Evolutionary conservation across 2,888 invertebrate genomes (phyloP).

Genomic region (Dryomyza anilis): DNA sequence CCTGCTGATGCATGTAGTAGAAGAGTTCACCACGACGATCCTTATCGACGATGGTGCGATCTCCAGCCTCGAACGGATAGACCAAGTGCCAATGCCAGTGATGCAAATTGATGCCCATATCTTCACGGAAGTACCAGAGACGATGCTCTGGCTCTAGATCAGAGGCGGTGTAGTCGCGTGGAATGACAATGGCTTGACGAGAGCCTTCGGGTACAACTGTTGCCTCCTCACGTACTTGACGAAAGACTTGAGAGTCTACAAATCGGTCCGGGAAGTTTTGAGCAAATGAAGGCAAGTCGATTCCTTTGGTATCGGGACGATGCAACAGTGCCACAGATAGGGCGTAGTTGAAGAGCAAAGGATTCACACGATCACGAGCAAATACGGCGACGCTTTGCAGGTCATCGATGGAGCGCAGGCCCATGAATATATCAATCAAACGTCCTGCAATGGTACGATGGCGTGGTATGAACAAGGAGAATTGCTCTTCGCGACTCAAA

Average conservation of each 20-base stretch:
- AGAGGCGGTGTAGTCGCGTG: conserved; percentile 76
- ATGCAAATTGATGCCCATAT: conserved; percentile 64
- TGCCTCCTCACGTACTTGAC: conserved; percentile 65
- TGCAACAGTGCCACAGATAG: conserved; percentile 78
- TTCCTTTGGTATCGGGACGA: conserved; percentile 66
- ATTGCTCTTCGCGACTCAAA: conserved; percentile 69
- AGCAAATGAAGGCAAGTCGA: conserved; percentile 68
- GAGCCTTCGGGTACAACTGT: conserved; percentile 67
- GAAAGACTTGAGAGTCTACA: conserved; percentile 67
- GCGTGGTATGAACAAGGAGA: conserved; percentile 74
- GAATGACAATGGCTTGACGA: conserved; percentile 69
- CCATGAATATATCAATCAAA: conserved; percentile 74
- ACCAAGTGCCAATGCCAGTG: conserved; percentile 69
- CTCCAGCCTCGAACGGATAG: conserved; percentile 77
- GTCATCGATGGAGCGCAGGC: conserved; percentile 73
- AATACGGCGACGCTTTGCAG: conserved; percentile 71
- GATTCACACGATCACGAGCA: conserved; percentile 76
- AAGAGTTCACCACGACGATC: conserved; percentile 80
- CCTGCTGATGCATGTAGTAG: conserved; percentile 78
- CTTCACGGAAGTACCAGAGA: conserved; percentile 64
- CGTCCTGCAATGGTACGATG: conserved; percentile 71
- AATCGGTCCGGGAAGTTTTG: conserved; percentile 73
- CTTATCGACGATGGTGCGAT: conserved; percentile 65
- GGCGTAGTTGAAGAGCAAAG: conserved; percentile 80
- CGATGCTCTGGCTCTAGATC: conserved; percentile 78